Evolutionary conservation across 2,113 vertebrate genomes (phyloP), one percentile per base, ranked within the genome.

Genomic region (Etheostoma spectabile): DNA sequence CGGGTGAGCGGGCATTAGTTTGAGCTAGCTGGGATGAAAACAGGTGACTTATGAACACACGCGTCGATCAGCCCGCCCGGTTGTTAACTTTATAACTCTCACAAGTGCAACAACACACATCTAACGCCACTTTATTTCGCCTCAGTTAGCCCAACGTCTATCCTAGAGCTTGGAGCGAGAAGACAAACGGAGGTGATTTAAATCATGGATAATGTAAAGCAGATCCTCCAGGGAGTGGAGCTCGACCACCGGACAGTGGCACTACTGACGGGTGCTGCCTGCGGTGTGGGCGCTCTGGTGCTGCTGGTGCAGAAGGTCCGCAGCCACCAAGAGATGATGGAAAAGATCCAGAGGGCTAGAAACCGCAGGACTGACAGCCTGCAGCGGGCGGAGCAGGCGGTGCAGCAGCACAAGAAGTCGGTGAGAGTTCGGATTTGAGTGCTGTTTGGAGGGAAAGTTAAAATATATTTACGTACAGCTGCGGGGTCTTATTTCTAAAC

Each of bases 331-430:
- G 46, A 76, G 22, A 45, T 56, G 12, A 38, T 72, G 65, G 80
- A 53, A 1, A 93, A 92, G 85, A 91, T 93, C 14, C 71, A 59
- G 35, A 90, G 61, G 70, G 94, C 94, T 16, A 88, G 78, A 48
- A 30, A 24, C 1, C 83, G 87, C 30, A 87, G 93, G 77, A 79
- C 74, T 0, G 64, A 84, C 5, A 90, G 85, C 15, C 22, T 96
- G 30, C 65, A 77, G 60, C 82, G 56, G 14, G 92, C 93, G 0
- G 86, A 94, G 60, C 56, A 85, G 53, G 85, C 80, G 0, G 90
- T 95, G 33, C 61, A 59, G 0, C 69, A 52, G 15, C 94, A 93
- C 86, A 92, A 77, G 52, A 15, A 88, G 35, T 22, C 76, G 92
- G 95, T 95, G 68, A 82, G 67, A 35, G 48, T 30, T 51, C 8